These are phyloP conservation scores for Campopleginae sp. DNA, from an alignment of 2,888 invertebrate genomes.

Conservation along the genomic window DNA sequence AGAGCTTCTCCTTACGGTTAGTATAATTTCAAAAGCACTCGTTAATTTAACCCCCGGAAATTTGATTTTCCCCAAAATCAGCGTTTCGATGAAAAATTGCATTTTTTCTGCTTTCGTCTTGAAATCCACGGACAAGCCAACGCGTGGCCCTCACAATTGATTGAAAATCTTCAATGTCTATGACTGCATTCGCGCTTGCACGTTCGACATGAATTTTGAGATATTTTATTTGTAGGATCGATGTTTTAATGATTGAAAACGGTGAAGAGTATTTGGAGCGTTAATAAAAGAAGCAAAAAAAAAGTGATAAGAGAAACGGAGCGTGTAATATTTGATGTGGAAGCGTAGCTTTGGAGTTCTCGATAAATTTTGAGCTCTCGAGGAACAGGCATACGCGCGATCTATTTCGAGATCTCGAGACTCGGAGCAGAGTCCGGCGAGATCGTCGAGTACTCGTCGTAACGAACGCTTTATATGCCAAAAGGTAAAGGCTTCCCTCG, in stretches of 20 bases:
- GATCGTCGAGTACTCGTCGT: slow-evolving; percentile 39
- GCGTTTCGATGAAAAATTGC: neutral
- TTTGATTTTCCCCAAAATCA: neutral
- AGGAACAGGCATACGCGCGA: slow-evolving; percentile 14
- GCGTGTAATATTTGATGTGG: slow-evolving; percentile 15
- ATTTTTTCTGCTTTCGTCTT: neutral
- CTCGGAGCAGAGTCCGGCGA: slow-evolving; percentile 3
- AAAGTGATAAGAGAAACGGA: neutral
- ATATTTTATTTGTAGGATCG: neutral
- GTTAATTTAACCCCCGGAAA: neutral
- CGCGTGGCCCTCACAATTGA: neutral
- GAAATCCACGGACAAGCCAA: neutral
- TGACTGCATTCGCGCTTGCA: neutral
- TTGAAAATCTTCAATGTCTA: neutral
- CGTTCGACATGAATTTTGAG: no score
- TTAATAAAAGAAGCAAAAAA: neutral
- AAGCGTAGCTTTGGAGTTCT: slow-evolving; percentile 8
- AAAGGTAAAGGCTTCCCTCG: slow-evolving; percentile 35
- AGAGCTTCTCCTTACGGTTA: slow-evolving; percentile 92
- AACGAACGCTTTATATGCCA: slow-evolving; percentile 41
- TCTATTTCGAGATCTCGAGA: slow-evolving; percentile 59
- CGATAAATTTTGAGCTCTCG: slow-evolving; percentile 41
- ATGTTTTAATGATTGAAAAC: neutral
- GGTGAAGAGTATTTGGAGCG: neutral
- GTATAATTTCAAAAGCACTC: slow-evolving; percentile 62